Evolutionary conservation across 2,888 invertebrate species (phyloP).

Genomic region (Ferrisia virgata): DNA sequence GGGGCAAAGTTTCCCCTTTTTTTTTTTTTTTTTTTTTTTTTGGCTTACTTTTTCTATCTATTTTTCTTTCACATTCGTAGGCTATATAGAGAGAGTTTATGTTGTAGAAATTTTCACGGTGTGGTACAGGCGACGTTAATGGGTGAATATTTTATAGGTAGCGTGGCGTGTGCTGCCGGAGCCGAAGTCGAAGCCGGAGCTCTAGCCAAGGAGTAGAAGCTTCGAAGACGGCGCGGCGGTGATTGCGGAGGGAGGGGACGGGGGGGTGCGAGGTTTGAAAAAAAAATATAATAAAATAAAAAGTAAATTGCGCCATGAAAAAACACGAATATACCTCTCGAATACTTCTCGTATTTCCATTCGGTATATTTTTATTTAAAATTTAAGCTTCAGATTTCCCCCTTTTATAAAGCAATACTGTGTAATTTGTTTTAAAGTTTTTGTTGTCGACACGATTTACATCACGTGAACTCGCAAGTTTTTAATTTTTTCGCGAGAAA

Average conservation of each 20-base stretch:
- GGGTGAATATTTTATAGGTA: constrained; percentile 13
- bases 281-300: not conserved
- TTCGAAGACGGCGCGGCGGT: not conserved
- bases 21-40: too few relatives aligned
- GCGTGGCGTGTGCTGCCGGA: not conserved
- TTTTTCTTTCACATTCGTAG: too few relatives aligned
- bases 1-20: too few relatives aligned
- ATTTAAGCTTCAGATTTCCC: not conserved
- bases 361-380: constrained; percentile 7
- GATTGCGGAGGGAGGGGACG: not conserved
- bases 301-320: constrained; percentile 11
- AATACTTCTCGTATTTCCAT: not conserved
- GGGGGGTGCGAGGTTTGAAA: not conserved
- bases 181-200: too few relatives aligned
- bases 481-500: constrained; percentile 16
- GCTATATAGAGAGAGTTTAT: not conserved
- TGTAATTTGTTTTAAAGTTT: constrained; percentile 28
- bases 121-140: not conserved
- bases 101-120: not conserved
- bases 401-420: not conserved
- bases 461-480: constrained; percentile 16
- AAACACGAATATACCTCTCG: not conserved
- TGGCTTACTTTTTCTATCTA: too few relatives aligned
- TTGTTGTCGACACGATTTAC: constrained; percentile 25
- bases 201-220: too few relatives aligned